Evolutionary conservation across 2,113 vertebrate species (phyloP), one percentile per base, ranked within the genome.

Genomic region (Phalacrocorax carbo): DNA sequence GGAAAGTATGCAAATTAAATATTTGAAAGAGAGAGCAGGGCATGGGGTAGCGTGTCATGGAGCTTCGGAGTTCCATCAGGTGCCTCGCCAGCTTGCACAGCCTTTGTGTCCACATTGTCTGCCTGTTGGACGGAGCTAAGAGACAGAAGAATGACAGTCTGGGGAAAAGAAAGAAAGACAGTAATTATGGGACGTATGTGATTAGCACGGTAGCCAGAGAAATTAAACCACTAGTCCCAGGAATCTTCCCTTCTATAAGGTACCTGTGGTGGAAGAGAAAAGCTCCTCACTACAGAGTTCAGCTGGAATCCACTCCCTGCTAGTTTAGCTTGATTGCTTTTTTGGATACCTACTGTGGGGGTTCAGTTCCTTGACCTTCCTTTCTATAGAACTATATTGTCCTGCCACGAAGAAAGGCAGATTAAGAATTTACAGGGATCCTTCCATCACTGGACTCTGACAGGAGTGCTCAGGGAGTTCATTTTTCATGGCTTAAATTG

Each of bases 141-240:
- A 98, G 97, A 97, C 96, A 95, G 98, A 98, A 98, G 98, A 98
- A 98, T 98, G 98, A 98, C 95, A 98, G 98, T 98, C 97, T 98
- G 96, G 85, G 94, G 95, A 57, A 96, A 98, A 98, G 97, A 98
- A 98, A 98, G 98, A 98, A 95, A 98, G 98, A 98, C 97, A 98
- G 97, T 98, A 98, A 98, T 98, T 98, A 98, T 48, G 97, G 97
- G 97, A 98, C 98, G 95, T 97, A 98, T 98, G 98, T 98, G 98
- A 99, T 99, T 99, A 99, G 98, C 97, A 97, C 95, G 98, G 99
- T 99, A 99, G 98, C 99, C 99, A 98, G 98, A 99, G 99, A 98
- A 99, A 99, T 98, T 98, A 99, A 98, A 98, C 98, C 98, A 98
- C 98, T 90, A 98, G 97, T 98, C 98, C 98, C 97, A 99, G 98